Conservation (phyloP, 2,888 invertebrate species). For the Acrobasis consociella region DNA sequence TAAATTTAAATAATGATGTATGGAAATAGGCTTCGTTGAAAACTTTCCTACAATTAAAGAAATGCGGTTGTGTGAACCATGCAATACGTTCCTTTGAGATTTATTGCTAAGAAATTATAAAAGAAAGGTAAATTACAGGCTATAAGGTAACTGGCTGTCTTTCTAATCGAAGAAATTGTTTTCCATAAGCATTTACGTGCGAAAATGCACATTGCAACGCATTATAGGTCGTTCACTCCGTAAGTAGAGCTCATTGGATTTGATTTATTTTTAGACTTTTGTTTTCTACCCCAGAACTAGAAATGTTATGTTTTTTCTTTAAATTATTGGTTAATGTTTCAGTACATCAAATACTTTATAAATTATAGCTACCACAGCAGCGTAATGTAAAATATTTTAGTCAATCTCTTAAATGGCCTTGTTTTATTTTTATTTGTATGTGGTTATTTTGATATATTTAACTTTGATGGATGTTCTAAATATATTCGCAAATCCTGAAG, state of each 20-base stretch:
- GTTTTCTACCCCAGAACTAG: neutral
- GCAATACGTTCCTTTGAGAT: slow-evolving; percentile 17
- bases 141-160: slow-evolving; percentile 36
- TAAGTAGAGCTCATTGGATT: slow-evolving; percentile 18
- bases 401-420: too few species aligned
- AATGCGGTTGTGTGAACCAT: neutral
- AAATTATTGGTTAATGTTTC: too few species aligned
- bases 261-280: neutral
- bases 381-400: too few species aligned
- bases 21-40: neutral
- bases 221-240: slow-evolving; percentile 56
- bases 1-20: neutral
- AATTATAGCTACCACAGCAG: too few species aligned
- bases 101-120: slow-evolving; percentile 24
- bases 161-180: slow-evolving; percentile 56
- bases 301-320: too few species aligned
- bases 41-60: neutral
- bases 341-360: too few species aligned
- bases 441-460: too few species aligned
- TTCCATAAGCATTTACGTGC: slow-evolving; percentile 45
- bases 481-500: too few species aligned
- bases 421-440: too few species aligned
- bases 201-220: slow-evolving; percentile 52
- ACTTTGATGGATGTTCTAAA: too few species aligned
- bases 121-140: slow-evolving; percentile 56